phyloP scores from a whole-genome alignment of 1,140 invertebrate genomes.

The Ceratina japonica region DNA sequence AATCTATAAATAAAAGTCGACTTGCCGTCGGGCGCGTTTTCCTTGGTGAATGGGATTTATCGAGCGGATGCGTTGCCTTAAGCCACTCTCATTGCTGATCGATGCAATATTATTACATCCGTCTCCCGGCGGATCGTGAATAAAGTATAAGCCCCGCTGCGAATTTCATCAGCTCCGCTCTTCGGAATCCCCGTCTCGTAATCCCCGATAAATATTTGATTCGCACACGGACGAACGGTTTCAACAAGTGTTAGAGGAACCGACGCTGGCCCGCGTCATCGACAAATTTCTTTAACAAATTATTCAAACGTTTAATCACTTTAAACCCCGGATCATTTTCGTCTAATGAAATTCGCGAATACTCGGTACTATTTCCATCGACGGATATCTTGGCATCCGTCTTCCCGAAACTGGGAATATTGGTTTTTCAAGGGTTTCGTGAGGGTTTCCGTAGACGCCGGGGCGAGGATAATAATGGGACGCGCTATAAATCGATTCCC shows the following conservation, averaged over 20 bases:
- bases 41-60: conserved; percentile 14
- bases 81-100: conserved; percentile 27
- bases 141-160: conserved; percentile 17
- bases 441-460: background rate
- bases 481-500: conserved; percentile 20
- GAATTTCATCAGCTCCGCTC: too few relatives aligned
- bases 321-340: too few relatives aligned
- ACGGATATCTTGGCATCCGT: too few relatives aligned
- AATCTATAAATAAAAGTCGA: conserved; percentile 18
- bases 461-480: conserved; percentile 1
- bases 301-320: too few relatives aligned
- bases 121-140: background rate
- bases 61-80: conserved; percentile 22
- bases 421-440: background rate
- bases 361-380: too few relatives aligned
- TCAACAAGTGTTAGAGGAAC: background rate
- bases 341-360: too few relatives aligned
- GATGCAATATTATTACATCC: conserved; percentile 36
- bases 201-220: conserved; percentile 37
- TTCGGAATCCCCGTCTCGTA: background rate
- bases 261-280: background rate
- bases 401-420: too few relatives aligned
- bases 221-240: too few relatives aligned
- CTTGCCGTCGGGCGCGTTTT: background rate
- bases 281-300: too few relatives aligned